Evolutionary conservation across 1,140 invertebrate genomes (phyloP).

Genomic region (Pollicipes pollicipes): DNA sequence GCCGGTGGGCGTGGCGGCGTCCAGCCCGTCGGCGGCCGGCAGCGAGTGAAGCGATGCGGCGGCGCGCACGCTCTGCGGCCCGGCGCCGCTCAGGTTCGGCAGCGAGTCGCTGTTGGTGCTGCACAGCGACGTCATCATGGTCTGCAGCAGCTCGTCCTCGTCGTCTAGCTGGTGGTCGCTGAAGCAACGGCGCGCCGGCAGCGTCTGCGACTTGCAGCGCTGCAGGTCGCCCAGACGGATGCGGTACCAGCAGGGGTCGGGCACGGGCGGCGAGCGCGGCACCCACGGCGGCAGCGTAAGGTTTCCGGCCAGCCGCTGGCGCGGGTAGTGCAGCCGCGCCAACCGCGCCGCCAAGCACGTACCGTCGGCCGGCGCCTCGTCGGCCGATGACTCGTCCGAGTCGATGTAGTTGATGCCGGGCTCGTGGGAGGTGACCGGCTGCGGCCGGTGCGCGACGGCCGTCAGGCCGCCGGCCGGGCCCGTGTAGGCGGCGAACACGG

Average conservation of each 20-base stretch:
- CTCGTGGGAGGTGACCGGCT: constrained; percentile 40
- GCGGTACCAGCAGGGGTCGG: constrained; percentile 8
- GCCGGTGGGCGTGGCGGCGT: too few species aligned
- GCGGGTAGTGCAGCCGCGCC: constrained; percentile 13
- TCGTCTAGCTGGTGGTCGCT: neutral
- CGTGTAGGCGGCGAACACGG: constrained; percentile 45
- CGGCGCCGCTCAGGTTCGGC: neutral
- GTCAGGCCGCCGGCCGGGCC: constrained; percentile 58
- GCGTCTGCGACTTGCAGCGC: neutral
- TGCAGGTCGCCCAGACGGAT: neutral
- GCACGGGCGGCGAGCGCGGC: constrained; percentile 16
- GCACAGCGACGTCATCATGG: neutral
- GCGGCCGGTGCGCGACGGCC: constrained; percentile 39
- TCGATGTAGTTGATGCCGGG: constrained; percentile 59
- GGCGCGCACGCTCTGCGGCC: too few species aligned
- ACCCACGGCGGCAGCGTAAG: constrained; percentile 19
- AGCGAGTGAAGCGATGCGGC: neutral
- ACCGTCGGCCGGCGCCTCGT: neutral
- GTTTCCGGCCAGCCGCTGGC: constrained; percentile 13
- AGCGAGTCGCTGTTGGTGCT: neutral
- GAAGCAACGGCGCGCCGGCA: neutral
- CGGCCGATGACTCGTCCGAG: constrained; percentile 19
- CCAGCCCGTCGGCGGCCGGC: too few species aligned
- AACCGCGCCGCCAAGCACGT: constrained; percentile 8
- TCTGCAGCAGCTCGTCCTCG: neutral